Evolutionary conservation across 2,797 vertebrate species (phyloP).

Genomic region (Galaxias olidus): DNA sequence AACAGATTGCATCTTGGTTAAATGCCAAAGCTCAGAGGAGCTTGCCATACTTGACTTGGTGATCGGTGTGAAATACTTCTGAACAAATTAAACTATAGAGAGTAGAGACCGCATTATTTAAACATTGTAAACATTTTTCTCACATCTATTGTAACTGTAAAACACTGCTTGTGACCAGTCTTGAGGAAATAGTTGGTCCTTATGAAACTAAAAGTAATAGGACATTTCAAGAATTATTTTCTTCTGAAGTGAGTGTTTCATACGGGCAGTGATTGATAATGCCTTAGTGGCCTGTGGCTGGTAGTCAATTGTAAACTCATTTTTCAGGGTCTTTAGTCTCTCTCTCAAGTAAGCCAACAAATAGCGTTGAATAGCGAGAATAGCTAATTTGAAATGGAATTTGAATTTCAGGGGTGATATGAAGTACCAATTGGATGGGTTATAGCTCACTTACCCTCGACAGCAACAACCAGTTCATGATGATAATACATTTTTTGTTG

Average conservation of each 20-base stretch:
- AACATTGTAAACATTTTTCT: neutral
- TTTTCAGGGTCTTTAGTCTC: conserved; percentile 2
- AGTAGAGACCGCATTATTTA: too few relatives aligned
- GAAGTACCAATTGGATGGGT: neutral
- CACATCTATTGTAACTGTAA: neutral
- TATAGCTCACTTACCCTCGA: neutral
- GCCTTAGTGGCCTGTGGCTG: conserved; percentile 7
- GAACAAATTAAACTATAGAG: too few relatives aligned
- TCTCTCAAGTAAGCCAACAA: conserved; percentile 7
- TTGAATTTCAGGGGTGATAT: neutral
- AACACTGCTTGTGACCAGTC: too few relatives aligned
- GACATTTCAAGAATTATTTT: conserved; percentile 5
- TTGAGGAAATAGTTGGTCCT: conserved; percentile 3
- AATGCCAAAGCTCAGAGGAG: conserved; percentile 42
- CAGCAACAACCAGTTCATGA: neutral
- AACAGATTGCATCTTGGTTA: conserved; percentile 75
- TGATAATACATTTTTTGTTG: conserved; percentile 12
- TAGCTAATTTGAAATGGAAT: conserved; percentile 5
- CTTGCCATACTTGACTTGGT: too few relatives aligned
- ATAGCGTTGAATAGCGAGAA: neutral
- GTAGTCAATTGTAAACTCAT: neutral
- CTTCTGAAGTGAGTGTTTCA: neutral
- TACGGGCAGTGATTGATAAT: conserved; percentile 17
- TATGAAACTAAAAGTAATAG: neutral
- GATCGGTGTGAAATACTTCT: neutral